Conservation (phyloP, 2,888 invertebrate species). For the Aphrophora alni region DNA sequence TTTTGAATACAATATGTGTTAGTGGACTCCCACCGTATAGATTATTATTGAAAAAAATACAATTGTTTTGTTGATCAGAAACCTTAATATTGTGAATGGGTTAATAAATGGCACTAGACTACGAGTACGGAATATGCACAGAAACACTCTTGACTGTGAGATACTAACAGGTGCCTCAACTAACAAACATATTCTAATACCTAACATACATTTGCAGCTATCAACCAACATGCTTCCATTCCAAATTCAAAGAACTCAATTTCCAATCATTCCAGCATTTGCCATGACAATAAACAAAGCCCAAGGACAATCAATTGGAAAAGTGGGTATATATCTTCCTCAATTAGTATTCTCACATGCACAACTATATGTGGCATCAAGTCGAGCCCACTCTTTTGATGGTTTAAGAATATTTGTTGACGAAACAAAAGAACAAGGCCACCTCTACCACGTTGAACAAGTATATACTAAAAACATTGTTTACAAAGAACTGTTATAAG, state of each 20-base stretch:
- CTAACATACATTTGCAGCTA: background rate
- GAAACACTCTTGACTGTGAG: background rate
- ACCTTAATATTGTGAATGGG: background rate
- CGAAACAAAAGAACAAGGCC: too few relatives aligned
- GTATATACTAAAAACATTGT: too few relatives aligned
- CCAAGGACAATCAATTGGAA: background rate
- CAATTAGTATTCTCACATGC: background rate
- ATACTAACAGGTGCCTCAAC: background rate
- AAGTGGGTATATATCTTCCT: background rate
- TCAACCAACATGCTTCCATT: slow-evolving; percentile 6
- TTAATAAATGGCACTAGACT: background rate
- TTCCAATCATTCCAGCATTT: slow-evolving; percentile 3
- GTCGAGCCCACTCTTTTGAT: background rate
- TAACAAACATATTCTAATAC: background rate
- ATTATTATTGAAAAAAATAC: slow-evolving; percentile 6
- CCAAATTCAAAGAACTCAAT: background rate
- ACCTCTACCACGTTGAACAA: too few relatives aligned
- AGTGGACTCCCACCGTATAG: slow-evolving; percentile 3
- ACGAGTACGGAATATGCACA: background rate
- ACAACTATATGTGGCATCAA: background rate
- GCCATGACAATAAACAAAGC: slow-evolving; percentile 2
- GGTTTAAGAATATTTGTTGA: background rate
- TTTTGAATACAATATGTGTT: slow-evolving; percentile 2
- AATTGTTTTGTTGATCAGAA: slow-evolving; percentile 6
- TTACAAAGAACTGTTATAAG: too few relatives aligned